These are phyloP conservation scores for Callitettix versicolor DNA, from an alignment of 1,140 invertebrate species.

Conservation along the genomic window DNA sequence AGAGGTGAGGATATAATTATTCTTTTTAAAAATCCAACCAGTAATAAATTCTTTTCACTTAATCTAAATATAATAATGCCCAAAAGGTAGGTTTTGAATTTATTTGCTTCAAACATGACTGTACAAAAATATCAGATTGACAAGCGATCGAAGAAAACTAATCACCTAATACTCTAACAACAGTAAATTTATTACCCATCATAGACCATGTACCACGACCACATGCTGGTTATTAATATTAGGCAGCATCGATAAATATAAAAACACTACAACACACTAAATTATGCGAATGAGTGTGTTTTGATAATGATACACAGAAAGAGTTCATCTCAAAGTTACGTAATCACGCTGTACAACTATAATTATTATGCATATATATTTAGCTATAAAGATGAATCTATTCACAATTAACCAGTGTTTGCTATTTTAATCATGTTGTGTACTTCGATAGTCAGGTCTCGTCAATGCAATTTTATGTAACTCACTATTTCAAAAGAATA, in stretches of 20 bases:
- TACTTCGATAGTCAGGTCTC: no score
- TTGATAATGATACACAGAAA: background rate
- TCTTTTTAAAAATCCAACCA: slow-evolving; percentile 6
- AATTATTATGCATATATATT: slow-evolving; percentile 8
- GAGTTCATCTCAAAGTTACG: background rate
- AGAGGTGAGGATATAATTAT: slow-evolving; percentile 4
- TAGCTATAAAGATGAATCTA: slow-evolving; percentile 4
- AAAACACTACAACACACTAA: slow-evolving; percentile 6
- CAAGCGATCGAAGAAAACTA: no score
- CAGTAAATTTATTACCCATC: no score
- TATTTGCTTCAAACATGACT: slow-evolving; percentile 9
- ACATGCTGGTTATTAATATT: slow-evolving; percentile 3
- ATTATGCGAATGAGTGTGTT: background rate
- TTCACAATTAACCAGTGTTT: no score
- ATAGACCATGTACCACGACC: slow-evolving; percentile 13
- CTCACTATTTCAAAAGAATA: no score
- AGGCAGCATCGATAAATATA: slow-evolving; percentile 14
- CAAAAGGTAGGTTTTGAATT: slow-evolving; percentile 20
- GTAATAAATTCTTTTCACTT: slow-evolving; percentile 20
- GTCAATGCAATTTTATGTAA: no score
- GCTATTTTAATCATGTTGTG: no score
- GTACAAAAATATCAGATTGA: no score
- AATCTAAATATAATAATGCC: slow-evolving; percentile 17
- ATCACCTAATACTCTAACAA: no score
- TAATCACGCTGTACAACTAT: slow-evolving; percentile 9